Base-by-base conservation (phyloP, 2,888 invertebrate genomes). In the Agapetus fuscipes region DNA sequence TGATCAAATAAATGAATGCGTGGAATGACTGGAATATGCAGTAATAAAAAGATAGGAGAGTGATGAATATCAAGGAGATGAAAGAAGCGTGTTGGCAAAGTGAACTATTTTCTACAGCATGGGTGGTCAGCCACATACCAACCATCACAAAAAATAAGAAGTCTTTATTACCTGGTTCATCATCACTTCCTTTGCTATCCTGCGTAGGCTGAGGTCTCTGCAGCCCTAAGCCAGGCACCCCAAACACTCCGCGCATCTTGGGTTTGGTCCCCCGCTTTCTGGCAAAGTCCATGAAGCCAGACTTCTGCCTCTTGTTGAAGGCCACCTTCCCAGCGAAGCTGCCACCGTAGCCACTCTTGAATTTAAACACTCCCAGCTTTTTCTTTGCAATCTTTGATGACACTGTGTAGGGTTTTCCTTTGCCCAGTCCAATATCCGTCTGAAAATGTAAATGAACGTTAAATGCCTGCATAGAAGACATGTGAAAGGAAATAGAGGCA, bases 261-360 rank as follows among this genome's bases (percentile, higher is more conserved):
- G 88, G 80, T 58, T 93, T 93, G 2, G 85, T 79, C 5, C 86
- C 88, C 44, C 91, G 72, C 57, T 90, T 89, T 45, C 89, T 66
- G 17, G 84, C 81, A 56, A 87, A 81, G 50, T 88, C 84, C 24
- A 68, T 49, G 17, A 46, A 46, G 14, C 76, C 75, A 31, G 84
- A 67, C 33, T 82, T 69, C 49, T 82, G 79, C 13, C 81, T 68
- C 53, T 85, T 86, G 56, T 83, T 80, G 54, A 81, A 80, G 30
- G 80, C 78, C 38, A 80, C 63, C 61, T 85, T 86, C 6, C 78
- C 78, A 0, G 70, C 51, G 17, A 55, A 51, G 26, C 49, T 64
- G 27, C 71, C 66, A 5, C 77, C 74, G 46, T 61, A 68, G 27
- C 74, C 71, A 31, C 80, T 78, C 51, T 83, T 84, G 2, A 83